Percentiles rank a stretch among this genome's conserved stretches.
phyloP scores from a whole-genome alignment of 2,888 invertebrate species.

The Drosophila imparisetae region DNA sequence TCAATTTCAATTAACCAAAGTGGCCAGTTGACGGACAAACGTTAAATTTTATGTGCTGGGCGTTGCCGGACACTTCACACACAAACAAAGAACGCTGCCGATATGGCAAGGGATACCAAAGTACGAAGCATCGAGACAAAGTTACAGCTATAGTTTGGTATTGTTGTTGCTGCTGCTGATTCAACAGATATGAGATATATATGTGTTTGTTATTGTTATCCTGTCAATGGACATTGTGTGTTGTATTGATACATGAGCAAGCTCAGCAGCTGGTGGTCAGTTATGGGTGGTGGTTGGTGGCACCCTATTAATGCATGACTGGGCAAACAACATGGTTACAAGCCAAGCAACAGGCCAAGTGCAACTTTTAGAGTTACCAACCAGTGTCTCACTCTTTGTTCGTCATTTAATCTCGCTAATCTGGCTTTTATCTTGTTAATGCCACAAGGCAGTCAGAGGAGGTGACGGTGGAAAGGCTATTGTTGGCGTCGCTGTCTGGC shows the following conservation, averaged over 20 bases:
- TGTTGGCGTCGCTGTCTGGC: slow-evolving; percentile 19
- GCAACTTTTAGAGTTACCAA: slow-evolving; percentile 25
- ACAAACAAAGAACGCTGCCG: neutral
- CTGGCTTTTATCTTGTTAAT: slow-evolving; percentile 73
- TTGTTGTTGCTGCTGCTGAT: slow-evolving; percentile 24
- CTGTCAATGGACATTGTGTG: slow-evolving; percentile 50
- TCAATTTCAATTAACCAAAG: slow-evolving; percentile 80
- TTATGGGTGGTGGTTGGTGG: slow-evolving; percentile 12
- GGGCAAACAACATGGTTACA: slow-evolving; percentile 11
- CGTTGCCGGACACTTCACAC: slow-evolving; percentile 48
- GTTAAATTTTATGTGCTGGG: slow-evolving; percentile 78
- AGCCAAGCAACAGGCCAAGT: slow-evolving; percentile 30
- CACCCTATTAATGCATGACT: neutral
- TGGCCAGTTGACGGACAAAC: slow-evolving; percentile 77
- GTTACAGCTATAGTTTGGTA: slow-evolving; percentile 35
- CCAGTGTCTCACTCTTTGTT: slow-evolving; percentile 8
- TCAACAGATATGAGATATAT: slow-evolving; percentile 20
- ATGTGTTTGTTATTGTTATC: slow-evolving; percentile 19
- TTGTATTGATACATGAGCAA: slow-evolving; percentile 47
- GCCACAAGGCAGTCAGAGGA: slow-evolving; percentile 33
- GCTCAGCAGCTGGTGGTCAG: neutral
- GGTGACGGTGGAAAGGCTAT: slow-evolving; percentile 15
- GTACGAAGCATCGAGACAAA: slow-evolving; percentile 55
- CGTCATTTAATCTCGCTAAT: slow-evolving; percentile 75
- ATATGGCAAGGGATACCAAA: slow-evolving; percentile 34